Evolutionary conservation across 2,888 invertebrate genomes (phyloP).

Genomic region (Brenthis hecate): DNA sequence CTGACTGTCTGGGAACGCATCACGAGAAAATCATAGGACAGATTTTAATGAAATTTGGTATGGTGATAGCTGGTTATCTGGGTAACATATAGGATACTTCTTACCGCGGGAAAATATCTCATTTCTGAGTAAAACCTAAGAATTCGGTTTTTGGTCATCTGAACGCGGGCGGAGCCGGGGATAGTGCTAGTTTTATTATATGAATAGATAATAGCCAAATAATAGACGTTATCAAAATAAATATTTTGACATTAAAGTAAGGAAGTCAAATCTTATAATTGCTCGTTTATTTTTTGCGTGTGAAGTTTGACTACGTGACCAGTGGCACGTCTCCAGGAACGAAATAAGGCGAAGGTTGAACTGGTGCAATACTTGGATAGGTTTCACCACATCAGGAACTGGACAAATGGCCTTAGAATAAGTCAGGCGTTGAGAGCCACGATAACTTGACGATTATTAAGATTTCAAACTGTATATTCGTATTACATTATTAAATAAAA

Average conservation of each 20-base stretch:
- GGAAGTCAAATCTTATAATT: conserved; percentile 3
- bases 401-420: conserved; percentile 10
- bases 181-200: too few species aligned
- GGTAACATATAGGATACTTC: too few species aligned
- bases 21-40: too few species aligned
- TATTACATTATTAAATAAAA: too few species aligned
- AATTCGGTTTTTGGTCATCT: too few species aligned
- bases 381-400: conserved; percentile 20
- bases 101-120: too few species aligned
- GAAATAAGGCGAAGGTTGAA: conserved; percentile 3
- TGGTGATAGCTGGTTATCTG: too few species aligned
- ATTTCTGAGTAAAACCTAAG: too few species aligned
- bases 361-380: conserved; percentile 15
- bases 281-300: conserved; percentile 1
- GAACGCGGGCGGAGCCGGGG: too few species aligned
- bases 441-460: background rate
- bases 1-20: too few species aligned
- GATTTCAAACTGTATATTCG: background rate
- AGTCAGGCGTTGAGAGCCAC: conserved; percentile 14
- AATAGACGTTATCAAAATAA: background rate
- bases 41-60: too few species aligned
- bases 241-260: background rate
- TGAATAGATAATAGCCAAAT: too few species aligned
- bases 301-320: conserved; percentile 13
- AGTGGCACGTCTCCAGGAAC: conserved; percentile 17